Conservation (phyloP, 1,140 invertebrate species). For the Heliothis subflexa region DNA sequence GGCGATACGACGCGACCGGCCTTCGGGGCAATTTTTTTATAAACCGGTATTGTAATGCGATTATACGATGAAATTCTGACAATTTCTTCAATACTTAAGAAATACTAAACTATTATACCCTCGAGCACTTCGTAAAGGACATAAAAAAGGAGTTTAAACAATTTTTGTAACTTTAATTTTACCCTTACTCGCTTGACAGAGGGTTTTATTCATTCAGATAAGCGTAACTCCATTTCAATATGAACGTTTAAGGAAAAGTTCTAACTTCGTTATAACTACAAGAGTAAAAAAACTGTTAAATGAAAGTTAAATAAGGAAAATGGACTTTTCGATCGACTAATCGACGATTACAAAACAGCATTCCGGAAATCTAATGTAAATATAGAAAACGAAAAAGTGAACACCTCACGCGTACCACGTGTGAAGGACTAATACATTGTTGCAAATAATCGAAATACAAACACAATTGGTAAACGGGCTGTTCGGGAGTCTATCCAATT, state of each 20-base stretch:
- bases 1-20: constrained; percentile 30
- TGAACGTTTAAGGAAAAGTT: background rate
- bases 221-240: background rate
- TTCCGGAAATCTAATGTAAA: constrained; percentile 9
- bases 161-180: no score
- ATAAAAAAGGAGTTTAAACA: background rate
- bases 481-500: constrained; percentile 12
- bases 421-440: constrained; percentile 25
- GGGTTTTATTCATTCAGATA: background rate
- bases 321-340: no score
- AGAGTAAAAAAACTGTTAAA: no score
- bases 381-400: constrained; percentile 20
- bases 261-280: background rate
- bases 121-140: background rate
- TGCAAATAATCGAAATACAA: constrained; percentile 9
- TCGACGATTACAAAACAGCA: background rate
- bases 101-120: background rate
- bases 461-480: constrained; percentile 9
- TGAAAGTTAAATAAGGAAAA: constrained; percentile 5
- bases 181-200: no score
- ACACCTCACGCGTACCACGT: constrained; percentile 1
- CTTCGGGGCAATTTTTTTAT: constrained; percentile 38
- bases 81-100: constrained; percentile 27
- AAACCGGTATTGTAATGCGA: constrained; percentile 36
- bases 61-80: constrained; percentile 13